Evolutionary conservation across 2,888 invertebrate genomes (phyloP).

Genomic region (Mythimna pallens): DNA sequence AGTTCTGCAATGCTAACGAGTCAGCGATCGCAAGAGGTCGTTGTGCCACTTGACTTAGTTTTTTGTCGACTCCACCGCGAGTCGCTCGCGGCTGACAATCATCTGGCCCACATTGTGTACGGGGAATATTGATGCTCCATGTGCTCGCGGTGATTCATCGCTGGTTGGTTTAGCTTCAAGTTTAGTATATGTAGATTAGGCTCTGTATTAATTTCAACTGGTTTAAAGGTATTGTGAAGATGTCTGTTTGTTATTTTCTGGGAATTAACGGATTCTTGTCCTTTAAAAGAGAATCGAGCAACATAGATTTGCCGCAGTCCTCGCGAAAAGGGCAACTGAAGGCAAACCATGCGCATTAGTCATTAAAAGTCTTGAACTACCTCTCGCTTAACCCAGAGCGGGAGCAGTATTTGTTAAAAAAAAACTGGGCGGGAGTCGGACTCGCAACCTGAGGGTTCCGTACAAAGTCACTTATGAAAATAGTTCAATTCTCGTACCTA

Average conservation of each 20-base stretch:
- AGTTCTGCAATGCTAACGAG: constrained; percentile 29
- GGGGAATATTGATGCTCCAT: constrained; percentile 45
- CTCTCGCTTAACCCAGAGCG: too few relatives aligned
- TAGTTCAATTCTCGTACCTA: too few relatives aligned
- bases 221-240: not conserved
- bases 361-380: too few relatives aligned
- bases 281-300: too few relatives aligned
- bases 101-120: constrained; percentile 37
- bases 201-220: not conserved
- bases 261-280: too few relatives aligned
- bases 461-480: too few relatives aligned
- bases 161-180: not conserved
- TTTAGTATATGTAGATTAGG: constrained; percentile 1
- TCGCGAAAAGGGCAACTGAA: too few relatives aligned
- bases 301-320: too few relatives aligned
- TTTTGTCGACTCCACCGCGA: constrained; percentile 33
- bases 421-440: too few relatives aligned
- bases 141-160: constrained; percentile 30
- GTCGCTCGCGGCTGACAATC: constrained; percentile 24
- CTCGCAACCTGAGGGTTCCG: too few relatives aligned
- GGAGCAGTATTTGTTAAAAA: too few relatives aligned
- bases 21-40: constrained; percentile 43
- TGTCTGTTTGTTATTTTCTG: not conserved
- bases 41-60: constrained; percentile 45
- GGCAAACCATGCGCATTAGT: too few relatives aligned